Evolutionary conservation across 2,888 invertebrate genomes (phyloP).

Genomic region (Embidobia sp.): DNA sequence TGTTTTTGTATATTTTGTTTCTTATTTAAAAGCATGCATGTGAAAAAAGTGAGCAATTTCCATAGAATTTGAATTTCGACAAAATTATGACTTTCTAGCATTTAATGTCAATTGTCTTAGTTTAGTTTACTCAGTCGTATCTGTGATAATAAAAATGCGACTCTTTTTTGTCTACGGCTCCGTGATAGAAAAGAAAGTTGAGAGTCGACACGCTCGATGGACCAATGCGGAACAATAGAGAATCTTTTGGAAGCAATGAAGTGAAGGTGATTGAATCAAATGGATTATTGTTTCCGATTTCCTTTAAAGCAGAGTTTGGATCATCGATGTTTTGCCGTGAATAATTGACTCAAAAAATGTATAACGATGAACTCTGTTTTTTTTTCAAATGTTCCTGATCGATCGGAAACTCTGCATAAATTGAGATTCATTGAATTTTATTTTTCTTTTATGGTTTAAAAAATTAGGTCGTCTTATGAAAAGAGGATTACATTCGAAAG

Average conservation of each 20-base stretch:
- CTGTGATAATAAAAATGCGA: conserved; percentile 35
- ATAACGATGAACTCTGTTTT: conserved; percentile 7
- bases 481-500: no score
- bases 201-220: conserved; percentile 41
- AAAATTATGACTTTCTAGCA: conserved; percentile 39
- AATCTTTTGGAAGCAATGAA: conserved; percentile 28
- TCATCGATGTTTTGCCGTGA: conserved; percentile 1
- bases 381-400: no score
- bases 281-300: conserved; percentile 50
- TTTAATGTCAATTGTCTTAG: conserved; percentile 23
- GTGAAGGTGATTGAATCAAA: conserved; percentile 42
- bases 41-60: not conserved
- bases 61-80: conserved; percentile 2
- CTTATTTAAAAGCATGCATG: no score
- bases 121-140: conserved; percentile 39
- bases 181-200: conserved; percentile 54
- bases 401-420: no score
- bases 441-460: no score
- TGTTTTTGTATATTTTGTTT: no score
- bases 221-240: conserved; percentile 45
- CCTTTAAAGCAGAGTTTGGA: conserved; percentile 15
- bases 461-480: no score
- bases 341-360: conserved; percentile 33
- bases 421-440: no score
- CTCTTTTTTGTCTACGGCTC: conserved; percentile 28